Conservation (phyloP, 2,888 invertebrate species). For the Encarsia formosa region DNA sequence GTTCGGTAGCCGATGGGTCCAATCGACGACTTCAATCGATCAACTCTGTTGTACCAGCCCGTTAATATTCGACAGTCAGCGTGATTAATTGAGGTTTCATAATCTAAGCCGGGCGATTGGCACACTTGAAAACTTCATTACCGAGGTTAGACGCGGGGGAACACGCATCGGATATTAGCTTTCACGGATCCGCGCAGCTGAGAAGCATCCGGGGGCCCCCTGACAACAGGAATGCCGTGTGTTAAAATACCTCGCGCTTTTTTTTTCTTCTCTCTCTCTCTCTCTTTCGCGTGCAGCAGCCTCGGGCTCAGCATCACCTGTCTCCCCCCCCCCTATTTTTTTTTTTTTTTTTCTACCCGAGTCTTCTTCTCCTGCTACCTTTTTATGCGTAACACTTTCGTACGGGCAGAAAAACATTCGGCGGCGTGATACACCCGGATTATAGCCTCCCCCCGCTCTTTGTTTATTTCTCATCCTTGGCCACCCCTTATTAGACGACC, state of each 20-base stretch:
- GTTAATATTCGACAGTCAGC: slow-evolving; percentile 9
- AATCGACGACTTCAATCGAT: slow-evolving; percentile 18
- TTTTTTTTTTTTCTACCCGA: slow-evolving; percentile 1
- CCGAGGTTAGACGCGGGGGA: too few relatives aligned
- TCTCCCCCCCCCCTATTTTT: slow-evolving; percentile 42
- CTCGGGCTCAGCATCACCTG: slow-evolving; percentile 49
- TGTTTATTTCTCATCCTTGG: slow-evolving; percentile 13
- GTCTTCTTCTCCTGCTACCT: slow-evolving; percentile 10
- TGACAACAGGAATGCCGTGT: slow-evolving; percentile 48
- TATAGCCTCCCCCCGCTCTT: slow-evolving; percentile 1
- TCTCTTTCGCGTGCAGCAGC: slow-evolving; percentile 22
- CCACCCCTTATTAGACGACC: slow-evolving; percentile 13
- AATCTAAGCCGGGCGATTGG: too few relatives aligned
- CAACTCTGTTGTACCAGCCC: too few relatives aligned
- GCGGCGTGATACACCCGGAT: slow-evolving; percentile 7
- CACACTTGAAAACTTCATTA: too few relatives aligned
- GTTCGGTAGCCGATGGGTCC: too few relatives aligned
- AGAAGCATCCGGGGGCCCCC: slow-evolving; percentile 41
- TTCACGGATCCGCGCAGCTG: slow-evolving; percentile 32
- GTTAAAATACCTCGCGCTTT: slow-evolving; percentile 47
- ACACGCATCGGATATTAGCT: slow-evolving; percentile 27
- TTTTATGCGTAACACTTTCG: too few relatives aligned
- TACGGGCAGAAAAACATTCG: slow-evolving; percentile 13
- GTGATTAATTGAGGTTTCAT: too few relatives aligned
- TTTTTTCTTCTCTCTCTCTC: slow-evolving; percentile 20